A percentile compares a stretch with the other conserved stretches of the same genome.
These are phyloP conservation scores for Cylloceria caligata DNA, from an alignment of 2,888 invertebrate species.

Conservation along the genomic window DNA sequence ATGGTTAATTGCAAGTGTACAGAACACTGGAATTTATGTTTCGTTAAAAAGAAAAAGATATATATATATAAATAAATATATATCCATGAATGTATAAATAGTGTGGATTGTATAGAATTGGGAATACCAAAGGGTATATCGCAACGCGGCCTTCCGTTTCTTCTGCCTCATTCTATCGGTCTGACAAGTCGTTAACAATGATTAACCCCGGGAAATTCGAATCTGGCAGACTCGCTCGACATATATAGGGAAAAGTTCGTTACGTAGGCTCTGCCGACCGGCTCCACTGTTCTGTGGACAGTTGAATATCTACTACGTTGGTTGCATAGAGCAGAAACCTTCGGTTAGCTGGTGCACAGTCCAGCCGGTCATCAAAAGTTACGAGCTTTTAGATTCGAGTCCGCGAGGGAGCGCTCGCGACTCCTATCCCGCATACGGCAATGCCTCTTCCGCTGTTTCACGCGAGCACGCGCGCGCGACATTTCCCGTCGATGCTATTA, in stretches of 20 bases:
- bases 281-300: conserved; percentile 4
- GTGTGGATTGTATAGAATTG: background rate
- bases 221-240: conserved; percentile 24
- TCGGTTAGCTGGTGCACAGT: background rate
- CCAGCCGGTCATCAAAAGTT: conserved; percentile 62
- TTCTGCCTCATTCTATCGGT: background rate
- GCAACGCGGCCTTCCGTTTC: background rate
- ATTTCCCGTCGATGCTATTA: conserved; percentile 56
- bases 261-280: conserved; percentile 17
- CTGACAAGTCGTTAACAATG: conserved; percentile 54
- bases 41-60: background rate
- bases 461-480: background rate
- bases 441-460: conserved; percentile 44
- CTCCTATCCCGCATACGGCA: conserved; percentile 12
- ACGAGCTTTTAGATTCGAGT: conserved; percentile 59
- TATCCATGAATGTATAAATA: no score
- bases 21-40: background rate
- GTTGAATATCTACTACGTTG: conserved; percentile 4
- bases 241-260: conserved; percentile 51
- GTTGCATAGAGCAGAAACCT: conserved; percentile 13
- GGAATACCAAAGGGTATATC: background rate
- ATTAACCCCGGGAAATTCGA: conserved; percentile 52
- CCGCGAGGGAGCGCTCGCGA: conserved; percentile 12
- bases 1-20: background rate
- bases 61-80: no score